A percentile compares a stretch with the other conserved stretches of the same genome.
These are phyloP conservation scores for Scaptomyza hsui DNA, from an alignment of 1,140 invertebrate genomes.

Conservation along the genomic window DNA sequence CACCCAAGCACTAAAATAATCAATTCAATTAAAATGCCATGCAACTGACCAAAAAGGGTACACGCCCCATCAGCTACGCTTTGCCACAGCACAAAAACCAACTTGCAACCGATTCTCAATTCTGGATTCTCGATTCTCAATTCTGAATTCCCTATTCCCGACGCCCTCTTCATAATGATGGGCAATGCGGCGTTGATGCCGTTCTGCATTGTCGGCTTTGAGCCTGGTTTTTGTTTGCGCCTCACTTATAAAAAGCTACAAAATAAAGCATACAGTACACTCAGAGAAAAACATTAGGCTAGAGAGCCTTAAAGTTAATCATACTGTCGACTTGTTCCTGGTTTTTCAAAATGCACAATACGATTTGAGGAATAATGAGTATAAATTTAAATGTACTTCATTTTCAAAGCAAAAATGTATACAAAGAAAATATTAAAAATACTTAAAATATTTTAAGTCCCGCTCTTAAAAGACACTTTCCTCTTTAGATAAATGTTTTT, in stretches of 20 bases:
- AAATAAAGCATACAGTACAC: conserved; percentile 16
- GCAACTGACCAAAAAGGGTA: conserved; percentile 63
- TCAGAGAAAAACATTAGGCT: neutral
- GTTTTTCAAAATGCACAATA: too few species aligned
- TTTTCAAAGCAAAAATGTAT: too few species aligned
- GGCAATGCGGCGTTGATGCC: conserved; percentile 31
- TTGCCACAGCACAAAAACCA: conserved; percentile 18
- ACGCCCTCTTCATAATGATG: conserved; percentile 34
- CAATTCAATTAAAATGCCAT: conserved; percentile 83
- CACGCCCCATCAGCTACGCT: conserved; percentile 44
- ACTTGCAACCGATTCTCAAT: neutral
- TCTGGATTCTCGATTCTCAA: neutral
- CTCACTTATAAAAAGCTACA: conserved; percentile 4
- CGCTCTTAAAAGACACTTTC: too few species aligned
- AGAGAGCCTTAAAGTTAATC: too few species aligned
- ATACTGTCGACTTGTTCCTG: too few species aligned
- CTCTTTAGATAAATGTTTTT: too few species aligned
- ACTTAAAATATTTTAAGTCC: too few species aligned
- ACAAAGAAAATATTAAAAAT: too few species aligned
- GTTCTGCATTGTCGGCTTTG: conserved; percentile 35
- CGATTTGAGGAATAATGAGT: too few species aligned
- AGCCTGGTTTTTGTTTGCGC: conserved; percentile 14
- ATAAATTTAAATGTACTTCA: too few species aligned
- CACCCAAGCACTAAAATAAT: conserved; percentile 76
- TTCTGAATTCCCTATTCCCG: neutral